Base-by-base conservation (phyloP, 2,888 invertebrate species). In the Crocallis elinguaria region DNA sequence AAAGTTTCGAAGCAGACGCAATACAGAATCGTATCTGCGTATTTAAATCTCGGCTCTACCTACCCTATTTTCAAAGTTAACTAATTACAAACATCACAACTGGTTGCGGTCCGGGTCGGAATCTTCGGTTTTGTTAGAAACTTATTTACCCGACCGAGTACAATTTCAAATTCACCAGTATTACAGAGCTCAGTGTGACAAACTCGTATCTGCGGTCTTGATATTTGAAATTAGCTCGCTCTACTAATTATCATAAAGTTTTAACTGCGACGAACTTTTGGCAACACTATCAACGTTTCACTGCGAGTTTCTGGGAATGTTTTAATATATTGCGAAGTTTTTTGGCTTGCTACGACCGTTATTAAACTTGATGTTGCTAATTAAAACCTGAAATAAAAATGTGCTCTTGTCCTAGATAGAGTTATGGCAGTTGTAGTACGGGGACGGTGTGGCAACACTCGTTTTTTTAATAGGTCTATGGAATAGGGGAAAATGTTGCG, bases 191-290 rank as follows among this genome's bases (percentile, higher is more conserved):
- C 63, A 55, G 49, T 51, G 64, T 67, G 76, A 73, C 75, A 72
- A 77, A 74, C 72, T 77, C 67, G 57, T 66, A 71, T 70, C 71
- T 73, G 70, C 62, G 73, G 75, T 69, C 48, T 77, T 78, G 78
- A 84, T 84, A 77, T 82, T 77, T 74, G 78, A 75, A 77, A 84
- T 85, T 79, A 83, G 79, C 77, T 71, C 67, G 72, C 76, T 75
- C 76, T 71, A 73, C 77, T 84, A 83, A 84, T 85, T 84, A 84
- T 78, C 78, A 82, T 85, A 83, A 83, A 84, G 82, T 84, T 83
- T 80, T 74, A 79, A 79, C 77, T 70, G 71, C 69, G 69, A 66
- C 62, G 55, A 77, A 81, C 73, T 83, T 81, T 81, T 81, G 77
- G 77, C 77, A 78, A 79, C 78, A 81, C 80, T 82, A 81, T 79